Evolutionary conservation across 64 coral and sea anemone genomes (phyloP).

Genomic region (Trachythela sp.): DNA sequence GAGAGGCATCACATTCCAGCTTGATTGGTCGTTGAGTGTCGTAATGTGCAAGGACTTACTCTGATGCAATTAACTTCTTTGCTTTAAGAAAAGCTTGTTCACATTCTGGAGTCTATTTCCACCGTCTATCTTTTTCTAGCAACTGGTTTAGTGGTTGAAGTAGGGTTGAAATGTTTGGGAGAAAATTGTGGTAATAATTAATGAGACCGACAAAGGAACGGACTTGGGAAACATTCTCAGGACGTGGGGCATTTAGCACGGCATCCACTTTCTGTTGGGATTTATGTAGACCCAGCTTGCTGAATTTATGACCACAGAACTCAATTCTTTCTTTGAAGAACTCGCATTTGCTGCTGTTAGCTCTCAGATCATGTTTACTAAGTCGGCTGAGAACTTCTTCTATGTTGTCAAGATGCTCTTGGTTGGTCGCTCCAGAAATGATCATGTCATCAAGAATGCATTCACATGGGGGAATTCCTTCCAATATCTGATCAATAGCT

Average conservation of each 20-base stretch:
- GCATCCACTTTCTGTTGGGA: too few relatives aligned
- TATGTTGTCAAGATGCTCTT: slow-evolving; percentile 3
- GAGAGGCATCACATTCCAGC: too few relatives aligned
- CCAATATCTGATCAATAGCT: slow-evolving; percentile 3
- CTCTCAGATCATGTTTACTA: background rate
- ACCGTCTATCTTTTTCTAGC: slow-evolving; percentile 24
- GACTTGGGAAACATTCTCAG: too few relatives aligned
- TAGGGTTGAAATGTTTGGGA: slow-evolving; percentile 36
- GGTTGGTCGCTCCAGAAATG: slow-evolving; percentile 23
- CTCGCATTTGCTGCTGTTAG: background rate
- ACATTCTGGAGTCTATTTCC: background rate
- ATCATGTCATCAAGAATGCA: slow-evolving; percentile 2
- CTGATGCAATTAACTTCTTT: too few relatives aligned
- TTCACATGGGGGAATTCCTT: background rate
- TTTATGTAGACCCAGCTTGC: too few relatives aligned
- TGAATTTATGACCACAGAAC: slow-evolving; percentile 7
- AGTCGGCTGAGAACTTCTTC: background rate
- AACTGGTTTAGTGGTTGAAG: slow-evolving; percentile 47
- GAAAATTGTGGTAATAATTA: slow-evolving; percentile 51
- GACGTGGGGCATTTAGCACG: too few relatives aligned
- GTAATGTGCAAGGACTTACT: too few relatives aligned
- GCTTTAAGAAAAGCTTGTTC: too few relatives aligned
- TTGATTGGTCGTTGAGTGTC: too few relatives aligned
- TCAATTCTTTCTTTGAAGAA: background rate
- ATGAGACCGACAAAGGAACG: slow-evolving; percentile 46